Percentiles rank a stretch among this genome's conserved stretches.
phyloP scores from a whole-genome alignment of 2,113 vertebrate species.

The Poeciliopsis retropinna region DNA sequence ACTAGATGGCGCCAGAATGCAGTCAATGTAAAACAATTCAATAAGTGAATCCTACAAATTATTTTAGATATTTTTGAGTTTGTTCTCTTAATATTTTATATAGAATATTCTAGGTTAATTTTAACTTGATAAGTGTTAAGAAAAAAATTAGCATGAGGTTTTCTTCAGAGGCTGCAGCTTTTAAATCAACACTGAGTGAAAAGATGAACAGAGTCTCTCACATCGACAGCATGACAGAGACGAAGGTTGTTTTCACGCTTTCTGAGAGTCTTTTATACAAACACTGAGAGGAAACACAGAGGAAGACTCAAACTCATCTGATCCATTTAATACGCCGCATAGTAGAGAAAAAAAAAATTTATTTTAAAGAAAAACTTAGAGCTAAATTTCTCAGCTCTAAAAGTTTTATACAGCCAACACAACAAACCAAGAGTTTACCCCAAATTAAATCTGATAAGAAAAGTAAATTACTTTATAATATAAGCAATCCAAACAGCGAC shows the following conservation, averaged over 20 bases:
- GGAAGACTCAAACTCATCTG: neutral
- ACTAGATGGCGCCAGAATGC: neutral
- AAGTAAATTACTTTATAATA: too few relatives aligned
- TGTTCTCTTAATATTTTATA: neutral
- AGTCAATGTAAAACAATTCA: neutral
- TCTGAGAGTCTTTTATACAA: conserved; percentile 28
- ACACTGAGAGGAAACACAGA: neutral
- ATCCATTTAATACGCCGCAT: neutral
- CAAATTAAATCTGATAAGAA: too few relatives aligned
- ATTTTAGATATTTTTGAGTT: neutral
- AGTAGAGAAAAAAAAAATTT: too few relatives aligned
- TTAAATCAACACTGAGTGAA: conserved; percentile 59
- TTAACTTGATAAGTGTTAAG: neutral
- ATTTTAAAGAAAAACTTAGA: too few relatives aligned
- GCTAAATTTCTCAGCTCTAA: too few relatives aligned
- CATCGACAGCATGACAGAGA: conserved; percentile 7
- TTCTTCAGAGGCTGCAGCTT: conserved; percentile 11
- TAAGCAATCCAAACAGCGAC: too few relatives aligned
- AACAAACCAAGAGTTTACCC: too few relatives aligned
- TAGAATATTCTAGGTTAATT: neutral
- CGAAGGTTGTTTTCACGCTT: conserved; percentile 47
- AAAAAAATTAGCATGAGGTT: neutral
- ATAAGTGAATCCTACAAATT: neutral
- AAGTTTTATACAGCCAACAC: too few relatives aligned
- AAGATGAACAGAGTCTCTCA: conserved; percentile 33